A percentile compares a stretch with the other conserved stretches of the same genome.
Conservation (phyloP, 2,113 vertebrate species). For the Centropus bengalensis region DNA sequence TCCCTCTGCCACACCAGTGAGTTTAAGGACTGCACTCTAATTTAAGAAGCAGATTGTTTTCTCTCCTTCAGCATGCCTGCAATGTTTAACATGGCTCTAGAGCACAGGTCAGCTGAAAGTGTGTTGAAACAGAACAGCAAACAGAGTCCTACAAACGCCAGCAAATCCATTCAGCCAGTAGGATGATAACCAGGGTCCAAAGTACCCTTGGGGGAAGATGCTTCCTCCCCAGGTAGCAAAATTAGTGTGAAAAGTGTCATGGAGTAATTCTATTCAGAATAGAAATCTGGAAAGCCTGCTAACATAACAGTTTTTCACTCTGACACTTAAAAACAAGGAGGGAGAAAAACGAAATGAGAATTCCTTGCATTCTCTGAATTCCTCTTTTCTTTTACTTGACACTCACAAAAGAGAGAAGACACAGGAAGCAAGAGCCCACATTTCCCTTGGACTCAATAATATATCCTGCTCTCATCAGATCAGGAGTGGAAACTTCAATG, state of each 20-base stretch:
- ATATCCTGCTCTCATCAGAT: neutral
- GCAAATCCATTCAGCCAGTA: neutral
- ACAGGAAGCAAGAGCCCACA: neutral
- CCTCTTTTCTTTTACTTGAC: neutral
- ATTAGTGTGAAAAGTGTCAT: neutral
- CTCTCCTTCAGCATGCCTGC: neutral
- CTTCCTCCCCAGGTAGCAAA: neutral
- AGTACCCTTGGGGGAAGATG: neutral
- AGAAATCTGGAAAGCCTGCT: neutral
- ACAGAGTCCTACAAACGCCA: neutral
- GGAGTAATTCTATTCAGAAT: neutral
- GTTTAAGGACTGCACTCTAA: neutral
- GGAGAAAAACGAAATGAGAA: neutral
- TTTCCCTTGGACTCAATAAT: neutral
- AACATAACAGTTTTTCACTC: neutral
- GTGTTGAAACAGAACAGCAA: constrained; percentile 12
- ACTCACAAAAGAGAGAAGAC: neutral
- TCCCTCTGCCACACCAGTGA: neutral
- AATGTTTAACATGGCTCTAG: constrained; percentile 10
- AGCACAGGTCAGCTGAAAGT: constrained; percentile 8
- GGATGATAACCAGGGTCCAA: neutral
- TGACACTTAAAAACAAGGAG: neutral
- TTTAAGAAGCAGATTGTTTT: neutral
- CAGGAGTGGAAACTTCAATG: neutral
- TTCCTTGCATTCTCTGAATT: neutral